Conservation (phyloP, 2,797 vertebrate genomes). For the Tamandua tetradactyla region DNA sequence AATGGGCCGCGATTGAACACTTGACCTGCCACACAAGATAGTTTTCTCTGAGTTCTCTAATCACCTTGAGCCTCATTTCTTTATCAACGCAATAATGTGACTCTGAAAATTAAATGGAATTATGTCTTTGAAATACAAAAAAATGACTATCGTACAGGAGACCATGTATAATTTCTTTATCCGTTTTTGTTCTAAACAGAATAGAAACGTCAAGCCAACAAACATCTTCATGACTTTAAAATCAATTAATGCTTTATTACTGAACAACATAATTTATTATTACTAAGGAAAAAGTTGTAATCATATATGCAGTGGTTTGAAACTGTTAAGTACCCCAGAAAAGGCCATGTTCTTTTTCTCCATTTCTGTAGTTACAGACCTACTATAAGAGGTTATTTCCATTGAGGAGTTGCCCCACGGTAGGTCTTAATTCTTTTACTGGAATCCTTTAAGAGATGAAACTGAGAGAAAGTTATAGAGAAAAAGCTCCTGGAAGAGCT, state of each 20-base stretch:
- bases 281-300: background rate
- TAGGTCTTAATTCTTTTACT: too few species aligned
- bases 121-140: background rate
- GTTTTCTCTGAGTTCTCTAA: background rate
- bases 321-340: too few species aligned
- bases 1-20: background rate
- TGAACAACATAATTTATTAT: background rate
- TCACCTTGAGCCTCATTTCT: background rate
- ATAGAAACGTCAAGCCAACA: background rate
- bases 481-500: too few species aligned
- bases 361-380: too few species aligned
- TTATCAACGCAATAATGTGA: conserved; percentile 12
- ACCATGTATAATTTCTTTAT: background rate
- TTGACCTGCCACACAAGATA: background rate
- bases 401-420: too few species aligned
- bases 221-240: background rate
- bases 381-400: too few species aligned
- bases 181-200: background rate
- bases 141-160: background rate
- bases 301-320: too few species aligned
- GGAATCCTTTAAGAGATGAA: too few species aligned
- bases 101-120: background rate
- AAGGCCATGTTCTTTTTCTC: too few species aligned
- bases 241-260: background rate
- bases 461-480: too few species aligned